These are phyloP conservation scores for Sebastes alutus DNA, from an alignment of 2,797 vertebrate genomes.

Conservation along the genomic window DNA sequence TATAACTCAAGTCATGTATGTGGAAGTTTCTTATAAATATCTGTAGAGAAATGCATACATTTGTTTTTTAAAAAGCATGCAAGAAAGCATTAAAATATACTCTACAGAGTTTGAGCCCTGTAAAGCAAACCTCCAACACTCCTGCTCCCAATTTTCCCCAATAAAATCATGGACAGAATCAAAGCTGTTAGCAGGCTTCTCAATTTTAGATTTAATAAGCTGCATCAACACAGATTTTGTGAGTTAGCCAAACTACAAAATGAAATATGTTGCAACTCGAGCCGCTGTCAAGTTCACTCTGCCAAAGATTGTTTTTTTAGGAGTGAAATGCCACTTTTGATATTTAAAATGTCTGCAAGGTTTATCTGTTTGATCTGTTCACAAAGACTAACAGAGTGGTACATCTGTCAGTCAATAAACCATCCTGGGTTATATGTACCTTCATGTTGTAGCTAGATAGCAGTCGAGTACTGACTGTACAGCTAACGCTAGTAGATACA, in stretches of 20 bases:
- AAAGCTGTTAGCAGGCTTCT: not conserved
- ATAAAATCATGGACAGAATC: not conserved
- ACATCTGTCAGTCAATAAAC: not conserved
- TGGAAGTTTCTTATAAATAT: not conserved
- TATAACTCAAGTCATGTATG: not conserved
- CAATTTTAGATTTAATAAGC: not conserved
- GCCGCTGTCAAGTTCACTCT: not conserved
- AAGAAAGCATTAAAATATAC: not conserved
- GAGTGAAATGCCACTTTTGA: not conserved
- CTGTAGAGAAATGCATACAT: not conserved
- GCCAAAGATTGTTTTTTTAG: not conserved
- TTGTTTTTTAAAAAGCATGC: not conserved
- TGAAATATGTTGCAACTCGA: not conserved
- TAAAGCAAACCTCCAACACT: not conserved
- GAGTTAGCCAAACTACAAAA: not conserved
- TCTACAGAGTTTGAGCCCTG: not conserved
- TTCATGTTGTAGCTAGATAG: not conserved
- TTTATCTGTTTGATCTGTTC: not conserved
- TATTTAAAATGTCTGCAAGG: not conserved
- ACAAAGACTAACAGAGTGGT: not conserved
- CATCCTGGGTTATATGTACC: not conserved
- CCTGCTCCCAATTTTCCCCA: not conserved
- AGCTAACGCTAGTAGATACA: not conserved
- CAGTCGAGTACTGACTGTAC: not conserved
- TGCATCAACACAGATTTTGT: not conserved